phyloP scores from a whole-genome alignment of 2,888 invertebrate genomes.

The Rambutsinella grinnellia region DNA sequence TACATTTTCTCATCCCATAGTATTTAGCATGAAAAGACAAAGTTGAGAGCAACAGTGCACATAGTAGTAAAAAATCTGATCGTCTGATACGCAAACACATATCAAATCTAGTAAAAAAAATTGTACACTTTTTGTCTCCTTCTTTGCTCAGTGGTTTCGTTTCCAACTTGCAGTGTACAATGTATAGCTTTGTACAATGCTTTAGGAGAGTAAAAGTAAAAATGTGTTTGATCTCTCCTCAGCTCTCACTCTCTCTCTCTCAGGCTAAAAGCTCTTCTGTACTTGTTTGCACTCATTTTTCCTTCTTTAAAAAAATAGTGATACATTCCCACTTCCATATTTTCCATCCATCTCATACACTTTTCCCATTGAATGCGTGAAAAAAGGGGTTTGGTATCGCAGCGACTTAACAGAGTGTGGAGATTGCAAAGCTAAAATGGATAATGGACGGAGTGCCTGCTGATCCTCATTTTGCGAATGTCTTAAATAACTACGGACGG shows the following conservation, averaged over 20 bases:
- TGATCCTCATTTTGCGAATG: no score
- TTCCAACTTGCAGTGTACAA: neutral
- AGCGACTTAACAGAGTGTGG: no score
- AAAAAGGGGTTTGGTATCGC: no score
- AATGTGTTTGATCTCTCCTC: slow-evolving; percentile 12
- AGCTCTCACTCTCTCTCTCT: no score
- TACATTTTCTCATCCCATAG: neutral
- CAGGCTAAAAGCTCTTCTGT: no score
- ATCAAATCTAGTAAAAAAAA: neutral
- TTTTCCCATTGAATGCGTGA: slow-evolving; percentile 4
- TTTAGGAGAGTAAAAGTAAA: slow-evolving; percentile 11
- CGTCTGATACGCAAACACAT: neutral
- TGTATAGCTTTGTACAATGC: neutral
- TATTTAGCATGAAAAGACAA: neutral
- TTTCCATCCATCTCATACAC: neutral
- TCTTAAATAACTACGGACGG: no score
- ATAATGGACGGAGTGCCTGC: no score
- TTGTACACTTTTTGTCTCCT: neutral
- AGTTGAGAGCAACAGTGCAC: neutral
- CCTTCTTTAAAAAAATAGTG: neutral
- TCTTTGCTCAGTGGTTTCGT: neutral
- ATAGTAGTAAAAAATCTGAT: neutral
- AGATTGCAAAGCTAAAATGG: no score
- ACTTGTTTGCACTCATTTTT: neutral
- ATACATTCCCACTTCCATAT: neutral